Evolutionary conservation across 1,140 invertebrate species (phyloP).

Genomic region (Ceratina japonica): DNA sequence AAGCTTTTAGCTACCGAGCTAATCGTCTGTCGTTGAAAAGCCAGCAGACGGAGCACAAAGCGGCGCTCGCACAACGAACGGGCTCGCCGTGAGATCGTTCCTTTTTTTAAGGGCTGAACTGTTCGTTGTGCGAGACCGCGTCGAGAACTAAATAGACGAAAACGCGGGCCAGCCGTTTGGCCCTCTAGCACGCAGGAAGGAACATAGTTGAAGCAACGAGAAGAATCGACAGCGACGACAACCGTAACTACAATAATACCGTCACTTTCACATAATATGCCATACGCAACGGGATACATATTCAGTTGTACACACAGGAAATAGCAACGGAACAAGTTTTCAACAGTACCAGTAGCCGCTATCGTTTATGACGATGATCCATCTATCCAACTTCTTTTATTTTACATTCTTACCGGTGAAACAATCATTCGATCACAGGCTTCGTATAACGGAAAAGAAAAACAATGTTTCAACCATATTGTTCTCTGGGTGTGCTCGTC

Average conservation of each 20-base stretch:
- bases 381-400: constrained; percentile 22
- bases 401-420: constrained; percentile 22
- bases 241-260: constrained; percentile 27
- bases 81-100: not conserved
- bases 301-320: constrained; percentile 38
- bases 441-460: not conserved
- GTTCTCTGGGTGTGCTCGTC: constrained; percentile 51
- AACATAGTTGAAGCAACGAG: constrained; percentile 42
- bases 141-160: constrained; percentile 24
- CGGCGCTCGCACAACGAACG: constrained; percentile 9
- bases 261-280: constrained; percentile 35
- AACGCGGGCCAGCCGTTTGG: constrained; percentile 1
- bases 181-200: constrained; percentile 34
- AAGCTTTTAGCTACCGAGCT: constrained; percentile 37
- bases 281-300: constrained; percentile 32
- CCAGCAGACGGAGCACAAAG: constrained; percentile 37
- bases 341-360: constrained; percentile 29
- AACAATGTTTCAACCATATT: constrained; percentile 43
- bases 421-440: constrained; percentile 22
- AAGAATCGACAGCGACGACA: constrained; percentile 1
- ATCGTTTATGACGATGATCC: constrained; percentile 42
- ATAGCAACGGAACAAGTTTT: constrained; percentile 47
- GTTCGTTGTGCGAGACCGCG: constrained; percentile 17
- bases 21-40: constrained; percentile 23
- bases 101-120: constrained; percentile 4